A percentile compares a stretch with the other conserved stretches of the same genome.
Evolutionary conservation across 2,797 vertebrate species (phyloP).

Genomic region (Muraenolepis orangiensis): DNA sequence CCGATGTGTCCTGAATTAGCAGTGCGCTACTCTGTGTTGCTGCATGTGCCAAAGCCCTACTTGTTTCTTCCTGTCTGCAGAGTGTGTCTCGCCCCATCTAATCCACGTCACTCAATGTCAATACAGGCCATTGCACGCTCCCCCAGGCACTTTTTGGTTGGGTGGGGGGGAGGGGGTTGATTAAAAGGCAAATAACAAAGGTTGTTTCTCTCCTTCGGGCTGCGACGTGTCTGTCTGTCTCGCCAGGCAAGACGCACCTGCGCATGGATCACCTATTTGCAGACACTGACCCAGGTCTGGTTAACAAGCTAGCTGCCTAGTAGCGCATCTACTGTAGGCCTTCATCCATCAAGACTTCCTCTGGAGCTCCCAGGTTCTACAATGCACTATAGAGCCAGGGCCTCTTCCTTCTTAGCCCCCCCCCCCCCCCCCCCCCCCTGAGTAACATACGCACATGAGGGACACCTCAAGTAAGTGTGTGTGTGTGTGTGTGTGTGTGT

Average conservation of each 20-base stretch:
- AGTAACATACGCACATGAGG: neutral
- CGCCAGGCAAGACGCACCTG: neutral
- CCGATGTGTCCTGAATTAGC: neutral
- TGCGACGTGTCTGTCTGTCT: conserved; percentile 23
- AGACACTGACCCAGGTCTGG: conserved; percentile 6
- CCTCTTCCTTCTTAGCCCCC: neutral
- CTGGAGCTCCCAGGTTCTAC: neutral
- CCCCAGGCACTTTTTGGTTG: conserved; percentile 15
- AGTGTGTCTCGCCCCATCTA: conserved; percentile 26
- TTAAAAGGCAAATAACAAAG: conserved; percentile 40
- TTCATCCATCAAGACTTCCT: neutral
- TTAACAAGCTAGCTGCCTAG: conserved; percentile 9
- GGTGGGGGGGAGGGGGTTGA: conserved; percentile 17
- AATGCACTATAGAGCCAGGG: neutral
- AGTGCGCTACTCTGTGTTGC: neutral
- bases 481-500: too few species aligned
- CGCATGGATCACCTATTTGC: neutral
- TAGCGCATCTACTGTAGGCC: conserved; percentile 15
- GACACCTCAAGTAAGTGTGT: neutral
- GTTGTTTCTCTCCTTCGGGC: conserved; percentile 27
- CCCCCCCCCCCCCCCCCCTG: too few species aligned
- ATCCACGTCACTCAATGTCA: conserved; percentile 24
- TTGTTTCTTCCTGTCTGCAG: neutral
- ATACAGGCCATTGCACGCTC: conserved; percentile 13
- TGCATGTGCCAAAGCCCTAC: neutral